Conservation (phyloP, 2,113 vertebrate genomes). For the Phalacrocorax pelagicus region DNA sequence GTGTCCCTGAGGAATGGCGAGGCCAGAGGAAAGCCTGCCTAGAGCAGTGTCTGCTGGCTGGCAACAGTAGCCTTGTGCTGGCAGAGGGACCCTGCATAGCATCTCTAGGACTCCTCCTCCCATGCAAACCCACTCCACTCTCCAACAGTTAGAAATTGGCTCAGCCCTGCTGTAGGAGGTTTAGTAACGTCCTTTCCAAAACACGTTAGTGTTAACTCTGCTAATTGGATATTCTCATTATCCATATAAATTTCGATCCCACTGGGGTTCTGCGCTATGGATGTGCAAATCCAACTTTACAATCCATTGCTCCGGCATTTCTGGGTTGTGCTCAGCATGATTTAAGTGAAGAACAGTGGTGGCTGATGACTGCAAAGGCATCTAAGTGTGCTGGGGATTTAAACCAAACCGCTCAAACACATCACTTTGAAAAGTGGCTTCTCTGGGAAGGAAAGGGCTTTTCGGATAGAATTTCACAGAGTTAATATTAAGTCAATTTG, state of each 20-base stretch:
- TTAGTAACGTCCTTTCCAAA: not conserved
- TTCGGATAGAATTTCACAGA: not conserved
- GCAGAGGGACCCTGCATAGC: not conserved
- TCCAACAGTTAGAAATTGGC: not conserved
- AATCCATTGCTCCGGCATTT: not conserved
- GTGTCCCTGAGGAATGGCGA: not conserved
- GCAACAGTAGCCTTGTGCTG: not conserved
- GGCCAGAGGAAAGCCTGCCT: not conserved
- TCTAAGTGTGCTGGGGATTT: not conserved
- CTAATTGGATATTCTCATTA: conserved; percentile 22
- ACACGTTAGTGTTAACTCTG: not conserved
- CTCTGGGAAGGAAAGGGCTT: conserved; percentile 4
- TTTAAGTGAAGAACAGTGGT: not conserved
- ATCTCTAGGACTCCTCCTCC: not conserved
- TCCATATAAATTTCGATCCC: not conserved
- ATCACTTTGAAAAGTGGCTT: not conserved
- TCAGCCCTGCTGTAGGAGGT: not conserved
- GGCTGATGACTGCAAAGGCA: conserved; percentile 20
- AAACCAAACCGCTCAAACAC: not conserved
- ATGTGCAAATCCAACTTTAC: not conserved
- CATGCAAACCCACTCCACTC: not conserved
- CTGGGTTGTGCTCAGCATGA: not conserved
- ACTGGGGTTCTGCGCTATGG: rapidly evolving
- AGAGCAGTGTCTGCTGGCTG: not conserved
- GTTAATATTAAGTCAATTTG: conserved; percentile 7